phyloP scores from a whole-genome alignment of 2,888 invertebrate species.

The Lasioglossum zephyrum region DNA sequence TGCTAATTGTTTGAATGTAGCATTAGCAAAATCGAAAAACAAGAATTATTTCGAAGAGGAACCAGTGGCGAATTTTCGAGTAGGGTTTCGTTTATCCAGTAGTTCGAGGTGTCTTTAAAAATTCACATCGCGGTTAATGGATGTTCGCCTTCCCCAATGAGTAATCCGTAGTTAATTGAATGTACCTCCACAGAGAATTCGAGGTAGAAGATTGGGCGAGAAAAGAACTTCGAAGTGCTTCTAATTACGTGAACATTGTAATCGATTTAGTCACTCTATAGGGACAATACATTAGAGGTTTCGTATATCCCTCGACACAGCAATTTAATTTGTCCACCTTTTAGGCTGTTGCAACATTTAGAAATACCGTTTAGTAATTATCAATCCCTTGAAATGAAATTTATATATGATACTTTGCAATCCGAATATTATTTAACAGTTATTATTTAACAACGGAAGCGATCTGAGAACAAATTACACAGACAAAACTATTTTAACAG shows the following conservation, averaged over 20 bases:
- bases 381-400: background rate
- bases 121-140: constrained; percentile 41
- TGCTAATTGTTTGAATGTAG: background rate
- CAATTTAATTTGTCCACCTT: constrained; percentile 19
- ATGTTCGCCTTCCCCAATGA: constrained; percentile 20
- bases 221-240: constrained; percentile 12
- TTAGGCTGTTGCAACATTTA: background rate
- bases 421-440: background rate
- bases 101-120: constrained; percentile 22
- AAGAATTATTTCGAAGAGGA: background rate
- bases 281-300: constrained; percentile 10
- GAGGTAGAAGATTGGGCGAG: constrained; percentile 15
- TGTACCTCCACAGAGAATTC: constrained; percentile 33
- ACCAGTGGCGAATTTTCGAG: background rate
- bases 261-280: constrained; percentile 25
- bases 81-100: constrained; percentile 21
- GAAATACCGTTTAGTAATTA: background rate
- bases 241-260: constrained; percentile 25
- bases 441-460: background rate
- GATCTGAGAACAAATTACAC: background rate
- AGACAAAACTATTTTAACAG: background rate
- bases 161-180: constrained; percentile 52
- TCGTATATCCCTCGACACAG: constrained; percentile 16
- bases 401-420: background rate
- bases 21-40: background rate